Evolutionary conservation across 1,140 invertebrate species (phyloP).

Genomic region (Vanessa tameamea): DNA sequence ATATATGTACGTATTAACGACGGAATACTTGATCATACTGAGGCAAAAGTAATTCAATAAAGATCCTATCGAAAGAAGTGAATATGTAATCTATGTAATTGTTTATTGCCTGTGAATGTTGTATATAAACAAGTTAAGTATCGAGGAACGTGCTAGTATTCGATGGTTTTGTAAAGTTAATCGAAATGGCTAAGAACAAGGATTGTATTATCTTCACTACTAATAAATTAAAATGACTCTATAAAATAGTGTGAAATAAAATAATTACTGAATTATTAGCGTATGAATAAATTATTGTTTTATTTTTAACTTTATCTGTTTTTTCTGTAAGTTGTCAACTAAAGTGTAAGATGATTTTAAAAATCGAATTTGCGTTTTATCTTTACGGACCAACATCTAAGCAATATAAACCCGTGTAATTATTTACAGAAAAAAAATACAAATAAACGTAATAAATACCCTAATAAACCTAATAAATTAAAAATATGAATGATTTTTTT

Average conservation of each 20-base stretch:
- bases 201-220: conserved; percentile 71
- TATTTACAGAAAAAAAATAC: too few relatives aligned
- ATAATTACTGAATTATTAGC: conserved; percentile 75
- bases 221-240: conserved; percentile 63
- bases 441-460: too few relatives aligned
- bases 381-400: too few relatives aligned
- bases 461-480: too few relatives aligned
- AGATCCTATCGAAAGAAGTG: conserved; percentile 29
- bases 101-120: conserved; percentile 37
- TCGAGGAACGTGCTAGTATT: conserved; percentile 15
- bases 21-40: neutral
- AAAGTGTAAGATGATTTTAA: too few relatives aligned
- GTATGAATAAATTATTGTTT: conserved; percentile 76
- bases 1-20: neutral
- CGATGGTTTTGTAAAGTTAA: conserved; percentile 25
- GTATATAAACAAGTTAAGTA: conserved; percentile 35
- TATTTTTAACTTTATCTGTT: conserved; percentile 8
- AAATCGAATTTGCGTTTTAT: too few relatives aligned
- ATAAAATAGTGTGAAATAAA: conserved; percentile 70
- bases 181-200: conserved; percentile 43
- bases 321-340: too few relatives aligned
- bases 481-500: too few relatives aligned
- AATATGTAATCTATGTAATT: conserved; percentile 20
- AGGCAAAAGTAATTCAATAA: neutral
- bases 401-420: too few relatives aligned